Base-by-base conservation (phyloP, 2,888 invertebrate species). In the Panopea generosa region DNA sequence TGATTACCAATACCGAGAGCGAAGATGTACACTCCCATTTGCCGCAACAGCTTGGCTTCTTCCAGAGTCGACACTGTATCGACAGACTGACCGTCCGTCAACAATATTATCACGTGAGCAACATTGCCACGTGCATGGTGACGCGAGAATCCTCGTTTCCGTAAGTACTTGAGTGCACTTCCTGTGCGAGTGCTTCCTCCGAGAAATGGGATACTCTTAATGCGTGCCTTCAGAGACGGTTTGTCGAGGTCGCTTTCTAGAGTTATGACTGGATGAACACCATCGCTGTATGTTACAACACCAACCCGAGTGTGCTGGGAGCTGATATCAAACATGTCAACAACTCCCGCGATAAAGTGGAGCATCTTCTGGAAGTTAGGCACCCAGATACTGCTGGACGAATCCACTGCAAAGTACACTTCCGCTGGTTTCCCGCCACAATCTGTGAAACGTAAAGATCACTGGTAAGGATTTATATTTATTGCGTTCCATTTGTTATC, bases 351-450 rank as follows among this genome's bases (percentile, higher is more conserved):
- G 11, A 88, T 83, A 66, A 89, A 90, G 0, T 45, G 43, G 27
- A 86, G 61, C 65, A 88, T 88, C 40, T 84, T 84, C 20, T 60
- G 47, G 74, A 84, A 87, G 65, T 90, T 83, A 0, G 68, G 59
- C 0, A 43, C 45, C 72, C 70, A 71, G 53, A 88, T 86, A 61
- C 87, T 88, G 47, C 82, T 86, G 9, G 88, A 88, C 11, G 86
- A 79, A 45, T 84, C 83, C 20, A 85, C 66, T 1, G 78, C 69
- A 59, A 82, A 84, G 70, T 83, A 78, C 3, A 82, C 57, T 60
- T 85, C 82, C 1, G 88, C 82, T 27, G 87, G 83, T 40, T 82
- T 76, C 11, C 86, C 84, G 7, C 82, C 72, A 66, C 86, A 86
- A 56, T 66, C 86, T 86, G 65, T 11, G 74, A 67, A 47, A 3